phyloP scores from a whole-genome alignment of 2,113 vertebrate species.

The Eupsittula cactorum region DNA sequence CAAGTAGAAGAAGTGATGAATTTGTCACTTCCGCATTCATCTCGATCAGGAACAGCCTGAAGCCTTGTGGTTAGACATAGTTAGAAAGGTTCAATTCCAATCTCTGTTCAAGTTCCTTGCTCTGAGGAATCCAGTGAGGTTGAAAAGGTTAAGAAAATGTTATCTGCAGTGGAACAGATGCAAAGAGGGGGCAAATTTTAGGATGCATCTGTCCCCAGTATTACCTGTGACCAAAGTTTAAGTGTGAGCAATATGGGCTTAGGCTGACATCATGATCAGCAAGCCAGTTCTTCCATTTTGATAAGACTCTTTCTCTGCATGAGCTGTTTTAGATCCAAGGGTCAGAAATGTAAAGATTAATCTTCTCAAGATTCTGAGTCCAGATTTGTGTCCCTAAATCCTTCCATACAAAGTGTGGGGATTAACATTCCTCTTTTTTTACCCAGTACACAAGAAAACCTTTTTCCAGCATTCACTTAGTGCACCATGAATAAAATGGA shows the following conservation, averaged over 20 bases:
- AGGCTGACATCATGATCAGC: not conserved
- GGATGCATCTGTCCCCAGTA: not conserved
- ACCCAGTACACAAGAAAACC: not conserved
- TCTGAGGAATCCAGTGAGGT: not conserved
- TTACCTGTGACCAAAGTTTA: not conserved
- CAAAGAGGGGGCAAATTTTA: not conserved
- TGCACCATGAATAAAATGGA: not conserved
- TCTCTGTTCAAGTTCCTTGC: not conserved
- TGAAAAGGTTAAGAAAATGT: not conserved
- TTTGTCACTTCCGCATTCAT: not conserved
- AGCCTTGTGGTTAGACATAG: not conserved
- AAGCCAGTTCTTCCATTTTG: not conserved
- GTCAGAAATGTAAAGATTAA: not conserved
- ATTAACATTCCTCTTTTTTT: accelerated
- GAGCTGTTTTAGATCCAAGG: not conserved
- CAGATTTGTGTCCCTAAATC: not conserved
- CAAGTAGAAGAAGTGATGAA: not conserved
- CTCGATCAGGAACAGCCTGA: not conserved
- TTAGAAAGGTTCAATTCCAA: not conserved
- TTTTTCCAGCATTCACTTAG: not conserved
- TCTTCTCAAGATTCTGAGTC: not conserved
- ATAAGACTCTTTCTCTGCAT: not conserved
- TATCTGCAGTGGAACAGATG: not conserved
- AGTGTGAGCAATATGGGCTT: not conserved
- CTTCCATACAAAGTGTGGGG: not conserved